Evolutionary conservation across 2,797 vertebrate genomes (phyloP), one percentile per base, ranked within the genome.

Genomic region (Xenops minutus): DNA sequence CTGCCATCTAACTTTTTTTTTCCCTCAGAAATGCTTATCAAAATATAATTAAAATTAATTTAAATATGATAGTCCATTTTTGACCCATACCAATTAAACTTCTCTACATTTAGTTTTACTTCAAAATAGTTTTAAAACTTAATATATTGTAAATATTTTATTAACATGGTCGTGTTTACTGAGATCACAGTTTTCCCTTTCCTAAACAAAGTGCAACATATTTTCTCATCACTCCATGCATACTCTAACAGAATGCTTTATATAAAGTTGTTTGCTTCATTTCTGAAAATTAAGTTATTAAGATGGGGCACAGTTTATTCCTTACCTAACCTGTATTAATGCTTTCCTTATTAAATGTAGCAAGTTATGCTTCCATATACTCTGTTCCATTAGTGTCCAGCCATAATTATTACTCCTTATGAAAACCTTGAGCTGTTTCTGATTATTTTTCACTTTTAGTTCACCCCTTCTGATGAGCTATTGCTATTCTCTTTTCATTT

Each of bases 151-250:
- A 72, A 51, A 27, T 32, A 64, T n/a, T 78, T 7, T 5, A n/a
- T 11, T 74, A 73, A 55, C 5, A 44, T 61, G 9, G 13, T 39
- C 1, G 2, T 36, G 36, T 21, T 83, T 54, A n/a, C 6, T 3
- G 14, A 46, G 34, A 68, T 61, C 6, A 48, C 2, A 55, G 14
- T 34, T 36, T 74, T 59, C 10, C 49, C 10, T 41, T 84, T 64
- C 8, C 46, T 67, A 84, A 37, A 62, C 18, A 9, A 71, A 58
- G 3, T 48, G 12, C 17, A 69, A 54, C 0, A 0, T 72, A 62
- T 68, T 81, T 88, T 88, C 34, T 10, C 27, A 58, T 63, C 11
- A 44, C 6, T 39, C 26, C 23, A 29, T 37, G 20, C 8, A 51
- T 39, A 17, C 1, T 4, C 7, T 29, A 71, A 16, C 20, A 48